A percentile compares a stretch with the other conserved stretches of the same genome.
These are phyloP conservation scores for Drosophila kambysellisi DNA, from an alignment of 2,888 invertebrate genomes.

Conservation along the genomic window DNA sequence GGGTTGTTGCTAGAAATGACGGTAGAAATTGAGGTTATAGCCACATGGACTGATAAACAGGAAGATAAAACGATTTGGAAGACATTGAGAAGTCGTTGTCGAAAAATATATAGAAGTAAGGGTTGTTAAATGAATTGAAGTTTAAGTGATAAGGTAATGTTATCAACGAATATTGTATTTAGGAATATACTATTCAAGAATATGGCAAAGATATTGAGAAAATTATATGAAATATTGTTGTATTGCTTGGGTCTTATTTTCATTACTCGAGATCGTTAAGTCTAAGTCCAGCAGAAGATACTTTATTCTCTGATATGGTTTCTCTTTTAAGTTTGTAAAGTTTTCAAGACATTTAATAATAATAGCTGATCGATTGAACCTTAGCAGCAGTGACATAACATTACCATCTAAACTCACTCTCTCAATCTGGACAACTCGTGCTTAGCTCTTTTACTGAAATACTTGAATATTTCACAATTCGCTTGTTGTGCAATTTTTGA, in stretches of 20 bases:
- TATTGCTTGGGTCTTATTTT: background rate
- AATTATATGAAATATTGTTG: background rate
- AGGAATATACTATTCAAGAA: background rate
- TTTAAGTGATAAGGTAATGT: background rate
- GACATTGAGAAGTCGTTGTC: conserved; percentile 11
- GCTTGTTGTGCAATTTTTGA: conserved; percentile 27
- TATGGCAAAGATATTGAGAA: background rate
- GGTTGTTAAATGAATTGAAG: background rate
- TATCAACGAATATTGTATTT: background rate
- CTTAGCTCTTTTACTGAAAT: background rate
- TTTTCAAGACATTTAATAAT: background rate
- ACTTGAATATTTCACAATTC: conserved; percentile 3
- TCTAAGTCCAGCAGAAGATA: background rate
- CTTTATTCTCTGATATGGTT: background rate
- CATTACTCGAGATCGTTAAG: background rate
- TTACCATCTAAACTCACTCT: background rate
- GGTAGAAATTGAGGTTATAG: conserved; percentile 40
- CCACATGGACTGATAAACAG: conserved; percentile 46
- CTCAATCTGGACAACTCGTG: background rate
- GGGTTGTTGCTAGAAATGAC: conserved; percentile 9
- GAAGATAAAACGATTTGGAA: conserved; percentile 46
- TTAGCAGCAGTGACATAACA: background rate
- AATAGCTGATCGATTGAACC: background rate
- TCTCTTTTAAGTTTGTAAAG: background rate
- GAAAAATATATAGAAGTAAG: conserved; percentile 10